Base-by-base conservation (phyloP, 1,140 invertebrate species). In the Anoplophora glabripennis region DNA sequence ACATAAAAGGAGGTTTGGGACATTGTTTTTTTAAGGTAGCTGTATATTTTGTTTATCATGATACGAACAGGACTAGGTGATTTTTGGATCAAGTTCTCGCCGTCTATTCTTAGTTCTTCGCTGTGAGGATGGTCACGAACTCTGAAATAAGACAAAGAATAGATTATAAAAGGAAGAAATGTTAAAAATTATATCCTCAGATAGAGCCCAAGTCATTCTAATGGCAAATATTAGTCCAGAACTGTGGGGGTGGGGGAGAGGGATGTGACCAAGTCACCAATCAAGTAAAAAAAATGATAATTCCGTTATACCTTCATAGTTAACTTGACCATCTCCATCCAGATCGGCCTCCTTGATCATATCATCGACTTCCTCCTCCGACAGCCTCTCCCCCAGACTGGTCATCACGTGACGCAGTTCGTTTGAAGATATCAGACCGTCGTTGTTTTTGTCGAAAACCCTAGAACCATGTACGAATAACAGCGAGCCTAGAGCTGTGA, bases 331-430 rank as follows among this genome's bases (percentile, higher is more conserved):
- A 71, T 95, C 92, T 0, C 90, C 92, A 72, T 94, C 90, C 0
- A 93, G 77, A 78, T 95, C 93, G 35, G 93, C 94, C 76, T 96
- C 92, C 67, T 86, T 86, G 68, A 97, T 94, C 90, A 97, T 94
- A 65, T 94, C 92, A 65, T 94, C 91, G 9, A 95, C 90, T 73
- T 97, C 94, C 64, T 92, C 88, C 66, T 94, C 89, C 9, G 89
- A 92, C 10, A 98, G 78, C 66, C 91, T 86, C 76, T 98, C 94
- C 0, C 94, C 94, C 12, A 97, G 80, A 76, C 93, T 94, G 53
- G 91, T 93, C 92, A 99, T 96, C 21, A 98, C 92, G 68, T 94
- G 92, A 57, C 92, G 86, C 38, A 98, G 78, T 72, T 97, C 93
- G 56, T 86, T 84, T 7, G 92, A 92, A 1, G 91, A 89, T 74